Evolutionary conservation across 1,140 invertebrate species (phyloP).

Genomic region (Ceratoteleas bidentatus): DNA sequence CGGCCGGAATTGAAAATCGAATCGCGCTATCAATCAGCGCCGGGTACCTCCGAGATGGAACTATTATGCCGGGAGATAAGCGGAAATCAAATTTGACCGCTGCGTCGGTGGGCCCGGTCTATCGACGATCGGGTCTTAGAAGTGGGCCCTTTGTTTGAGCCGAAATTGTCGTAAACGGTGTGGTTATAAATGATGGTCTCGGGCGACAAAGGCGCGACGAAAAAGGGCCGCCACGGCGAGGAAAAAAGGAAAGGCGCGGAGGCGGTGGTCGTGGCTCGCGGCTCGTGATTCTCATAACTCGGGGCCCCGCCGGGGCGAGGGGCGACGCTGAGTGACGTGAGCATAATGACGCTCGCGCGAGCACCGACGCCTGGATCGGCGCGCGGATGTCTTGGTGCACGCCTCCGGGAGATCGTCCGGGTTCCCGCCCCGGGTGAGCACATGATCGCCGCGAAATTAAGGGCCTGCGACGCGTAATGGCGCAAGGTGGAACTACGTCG

Average conservation of each 20-base stretch:
- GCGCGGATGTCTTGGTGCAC: constrained; percentile 60
- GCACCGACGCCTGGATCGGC: constrained; percentile 43
- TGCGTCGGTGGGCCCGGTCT: constrained; percentile 3
- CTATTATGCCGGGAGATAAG: constrained; percentile 35
- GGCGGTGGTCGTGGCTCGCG: constrained; percentile 71
- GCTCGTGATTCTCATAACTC: constrained; percentile 73
- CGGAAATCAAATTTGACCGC: constrained; percentile 38
- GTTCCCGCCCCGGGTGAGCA: constrained; percentile 72
- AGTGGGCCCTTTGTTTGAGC: constrained; percentile 43
- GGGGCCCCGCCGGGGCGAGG: constrained; percentile 66
- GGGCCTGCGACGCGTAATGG: constrained; percentile 66
- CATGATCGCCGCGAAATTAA: constrained; percentile 69
- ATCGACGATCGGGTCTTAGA: constrained; percentile 29
- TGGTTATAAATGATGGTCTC: constrained; percentile 75
- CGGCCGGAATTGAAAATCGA: too few relatives aligned
- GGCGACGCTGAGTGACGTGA: constrained; percentile 76
- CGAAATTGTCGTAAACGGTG: constrained; percentile 62
- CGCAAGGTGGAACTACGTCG: constrained; percentile 13
- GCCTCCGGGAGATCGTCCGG: constrained; percentile 62
- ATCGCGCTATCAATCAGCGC: constrained; percentile 38
- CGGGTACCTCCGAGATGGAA: constrained; percentile 50
- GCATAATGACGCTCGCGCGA: constrained; percentile 73
- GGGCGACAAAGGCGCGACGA: constrained; percentile 35
- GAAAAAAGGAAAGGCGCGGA: constrained; percentile 36
- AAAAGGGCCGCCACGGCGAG: constrained; percentile 17